These are phyloP conservation scores for Panonychus citri DNA, from an alignment of 1,140 invertebrate species.

Conservation along the genomic window DNA sequence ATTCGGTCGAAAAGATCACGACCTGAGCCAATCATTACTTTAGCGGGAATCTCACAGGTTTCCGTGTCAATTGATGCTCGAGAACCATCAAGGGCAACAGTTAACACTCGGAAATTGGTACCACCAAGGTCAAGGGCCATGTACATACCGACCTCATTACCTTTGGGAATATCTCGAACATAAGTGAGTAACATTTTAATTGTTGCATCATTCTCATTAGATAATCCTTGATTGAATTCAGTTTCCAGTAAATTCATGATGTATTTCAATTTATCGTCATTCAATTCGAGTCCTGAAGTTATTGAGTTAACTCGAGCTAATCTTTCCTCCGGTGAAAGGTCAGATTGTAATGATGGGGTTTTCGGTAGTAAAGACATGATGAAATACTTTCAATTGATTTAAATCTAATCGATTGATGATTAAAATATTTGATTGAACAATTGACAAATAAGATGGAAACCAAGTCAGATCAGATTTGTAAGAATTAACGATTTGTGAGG, in stretches of 20 bases:
- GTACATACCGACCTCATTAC: slow-evolving; percentile 81
- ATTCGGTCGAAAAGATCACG: slow-evolving; percentile 84
- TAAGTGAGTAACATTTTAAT: slow-evolving; percentile 88
- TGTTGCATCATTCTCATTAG: neutral
- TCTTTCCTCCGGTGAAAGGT: neutral
- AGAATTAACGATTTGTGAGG: too few relatives aligned
- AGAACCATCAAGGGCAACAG: slow-evolving; percentile 47
- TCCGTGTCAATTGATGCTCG: slow-evolving; percentile 58
- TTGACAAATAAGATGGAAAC: too few relatives aligned
- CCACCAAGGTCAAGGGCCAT: slow-evolving; percentile 91
- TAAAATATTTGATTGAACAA: too few relatives aligned
- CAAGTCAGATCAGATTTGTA: too few relatives aligned
- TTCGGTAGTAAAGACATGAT: too few relatives aligned
- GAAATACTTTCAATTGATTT: too few relatives aligned
- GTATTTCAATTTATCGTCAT: neutral
- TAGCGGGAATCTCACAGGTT: slow-evolving; percentile 80
- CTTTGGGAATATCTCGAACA: slow-evolving; percentile 82
- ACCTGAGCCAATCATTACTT: slow-evolving; percentile 75
- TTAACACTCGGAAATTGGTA: slow-evolving; percentile 87
- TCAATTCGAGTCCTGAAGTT: neutral
- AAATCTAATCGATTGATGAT: too few relatives aligned
- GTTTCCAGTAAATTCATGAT: neutral
- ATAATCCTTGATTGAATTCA: neutral
- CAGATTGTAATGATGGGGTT: neutral
- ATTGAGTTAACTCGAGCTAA: neutral